phyloP scores from a whole-genome alignment of 53 echinoderm and acorn worm genomes.

The Echinometra lucunter region DNA sequence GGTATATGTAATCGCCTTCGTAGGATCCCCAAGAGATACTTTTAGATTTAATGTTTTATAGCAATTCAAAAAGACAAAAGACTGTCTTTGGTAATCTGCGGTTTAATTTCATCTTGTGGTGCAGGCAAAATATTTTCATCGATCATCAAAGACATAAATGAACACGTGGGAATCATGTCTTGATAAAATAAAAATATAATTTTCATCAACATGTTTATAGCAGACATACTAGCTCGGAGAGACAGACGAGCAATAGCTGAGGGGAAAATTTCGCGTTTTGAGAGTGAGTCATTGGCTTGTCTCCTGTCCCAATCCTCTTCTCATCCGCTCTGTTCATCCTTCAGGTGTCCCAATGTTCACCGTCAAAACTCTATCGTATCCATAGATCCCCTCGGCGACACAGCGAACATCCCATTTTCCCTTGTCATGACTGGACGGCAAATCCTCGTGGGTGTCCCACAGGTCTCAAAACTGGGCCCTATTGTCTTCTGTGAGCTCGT shows the following conservation, averaged over 20 bases:
- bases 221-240: neutral
- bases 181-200: neutral
- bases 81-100: too few species aligned
- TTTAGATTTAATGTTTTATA: too few species aligned
- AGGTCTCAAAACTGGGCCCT: neutral
- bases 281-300: slow-evolving; percentile 29
- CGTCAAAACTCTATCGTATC: neutral
- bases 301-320: neutral
- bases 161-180: neutral
- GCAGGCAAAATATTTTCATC: neutral
- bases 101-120: too few species aligned
- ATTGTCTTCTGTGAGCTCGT: neutral
- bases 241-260: neutral
- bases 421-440: neutral
- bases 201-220: neutral
- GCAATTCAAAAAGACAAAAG: too few species aligned
- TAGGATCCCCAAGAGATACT: too few species aligned
- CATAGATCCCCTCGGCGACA: neutral
- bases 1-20: too few species aligned
- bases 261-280: neutral
- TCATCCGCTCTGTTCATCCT: slow-evolving; percentile 43
- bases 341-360: slow-evolving; percentile 35
- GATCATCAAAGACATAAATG: neutral
- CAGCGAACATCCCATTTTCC: neutral
- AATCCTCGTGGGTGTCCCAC: neutral